Evolutionary conservation across 2,113 vertebrate genomes (phyloP).

Genomic region (Bathybates hornii): DNA sequence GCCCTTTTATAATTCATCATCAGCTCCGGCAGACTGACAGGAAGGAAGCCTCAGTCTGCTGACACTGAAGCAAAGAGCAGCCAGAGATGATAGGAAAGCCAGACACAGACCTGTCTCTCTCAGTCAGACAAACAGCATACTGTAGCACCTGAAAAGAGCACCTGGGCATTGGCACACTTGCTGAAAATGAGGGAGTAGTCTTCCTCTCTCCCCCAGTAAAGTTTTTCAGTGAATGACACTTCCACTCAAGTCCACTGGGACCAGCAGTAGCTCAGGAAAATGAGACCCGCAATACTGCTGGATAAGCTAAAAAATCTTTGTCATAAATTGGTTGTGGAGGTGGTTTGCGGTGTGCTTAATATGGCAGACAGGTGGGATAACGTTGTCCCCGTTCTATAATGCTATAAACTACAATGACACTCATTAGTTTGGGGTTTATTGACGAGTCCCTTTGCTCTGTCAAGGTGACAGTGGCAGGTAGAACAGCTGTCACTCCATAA

Average conservation of each 20-base stretch:
- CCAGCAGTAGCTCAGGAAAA: slow-evolving; percentile 22
- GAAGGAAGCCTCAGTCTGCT: slow-evolving; percentile 53
- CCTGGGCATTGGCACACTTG: slow-evolving; percentile 46
- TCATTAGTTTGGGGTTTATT: slow-evolving; percentile 57
- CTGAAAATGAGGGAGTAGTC: slow-evolving; percentile 40
- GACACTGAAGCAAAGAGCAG: slow-evolving; percentile 54
- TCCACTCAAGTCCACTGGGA: slow-evolving; percentile 40
- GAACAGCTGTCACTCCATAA: slow-evolving; percentile 68
- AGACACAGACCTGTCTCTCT: slow-evolving; percentile 58
- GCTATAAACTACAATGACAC: slow-evolving; percentile 52
- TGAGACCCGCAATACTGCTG: slow-evolving; percentile 28
- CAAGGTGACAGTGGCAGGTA: slow-evolving; percentile 62
- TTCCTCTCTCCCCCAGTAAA: slow-evolving; percentile 9
- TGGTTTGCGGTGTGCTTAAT: slow-evolving; percentile 11
- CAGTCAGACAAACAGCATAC: slow-evolving; percentile 57
- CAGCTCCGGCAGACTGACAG: slow-evolving; percentile 63
- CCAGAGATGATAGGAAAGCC: slow-evolving; percentile 46
- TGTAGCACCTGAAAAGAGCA: slow-evolving; percentile 55
- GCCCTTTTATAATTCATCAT: slow-evolving; percentile 68
- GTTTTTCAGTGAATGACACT: slow-evolving; percentile 56
- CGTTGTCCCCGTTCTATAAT: slow-evolving; percentile 19
- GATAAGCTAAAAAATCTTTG: slow-evolving; percentile 48
- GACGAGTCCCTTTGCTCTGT: slow-evolving; percentile 54
- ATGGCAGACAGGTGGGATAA: slow-evolving; percentile 37
- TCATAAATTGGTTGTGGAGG: slow-evolving; percentile 44